phyloP scores from a whole-genome alignment of 2,113 vertebrate genomes.

The Aplodontia rufa region DNA sequence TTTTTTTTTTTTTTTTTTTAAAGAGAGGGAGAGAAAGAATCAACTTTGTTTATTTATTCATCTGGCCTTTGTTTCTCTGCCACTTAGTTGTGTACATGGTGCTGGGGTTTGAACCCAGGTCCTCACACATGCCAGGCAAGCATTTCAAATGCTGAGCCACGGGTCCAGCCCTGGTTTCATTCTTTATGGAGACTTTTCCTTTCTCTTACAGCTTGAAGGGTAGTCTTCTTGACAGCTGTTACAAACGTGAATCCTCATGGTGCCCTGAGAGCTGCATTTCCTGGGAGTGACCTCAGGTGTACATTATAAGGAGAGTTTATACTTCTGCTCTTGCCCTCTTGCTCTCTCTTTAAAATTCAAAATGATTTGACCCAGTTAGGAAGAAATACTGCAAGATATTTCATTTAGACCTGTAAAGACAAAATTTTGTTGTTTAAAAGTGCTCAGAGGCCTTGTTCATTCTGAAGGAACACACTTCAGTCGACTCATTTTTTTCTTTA shows the following conservation, averaged over 20 bases:
- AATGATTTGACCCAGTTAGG: constrained; percentile 12
- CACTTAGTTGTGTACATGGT: too few species aligned
- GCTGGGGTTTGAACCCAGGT: too few species aligned
- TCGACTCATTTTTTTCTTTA: constrained; percentile 75
- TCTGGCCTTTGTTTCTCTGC: too few species aligned
- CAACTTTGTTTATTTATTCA: too few species aligned
- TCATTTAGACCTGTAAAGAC: constrained; percentile 28
- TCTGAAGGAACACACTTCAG: constrained; percentile 3
- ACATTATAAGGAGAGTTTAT: background rate
- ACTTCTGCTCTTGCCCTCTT: background rate
- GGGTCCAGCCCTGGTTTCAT: too few species aligned
- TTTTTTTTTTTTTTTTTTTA: too few species aligned
- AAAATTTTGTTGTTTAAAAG: constrained; percentile 19
- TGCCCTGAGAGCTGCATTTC: background rate
- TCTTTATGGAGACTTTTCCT: background rate
- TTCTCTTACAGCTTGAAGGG: background rate
- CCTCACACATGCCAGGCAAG: too few species aligned
- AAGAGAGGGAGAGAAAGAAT: too few species aligned
- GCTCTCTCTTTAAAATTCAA: background rate
- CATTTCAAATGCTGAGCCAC: too few species aligned
- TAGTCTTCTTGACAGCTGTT: background rate
- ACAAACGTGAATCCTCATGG: background rate
- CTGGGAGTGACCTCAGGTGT: background rate
- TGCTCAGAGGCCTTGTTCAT: constrained; percentile 24
- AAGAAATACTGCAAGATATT: background rate